Evolutionary conservation across 2,888 invertebrate genomes (phyloP).

Genomic region (Drosophila kanekoi): DNA sequence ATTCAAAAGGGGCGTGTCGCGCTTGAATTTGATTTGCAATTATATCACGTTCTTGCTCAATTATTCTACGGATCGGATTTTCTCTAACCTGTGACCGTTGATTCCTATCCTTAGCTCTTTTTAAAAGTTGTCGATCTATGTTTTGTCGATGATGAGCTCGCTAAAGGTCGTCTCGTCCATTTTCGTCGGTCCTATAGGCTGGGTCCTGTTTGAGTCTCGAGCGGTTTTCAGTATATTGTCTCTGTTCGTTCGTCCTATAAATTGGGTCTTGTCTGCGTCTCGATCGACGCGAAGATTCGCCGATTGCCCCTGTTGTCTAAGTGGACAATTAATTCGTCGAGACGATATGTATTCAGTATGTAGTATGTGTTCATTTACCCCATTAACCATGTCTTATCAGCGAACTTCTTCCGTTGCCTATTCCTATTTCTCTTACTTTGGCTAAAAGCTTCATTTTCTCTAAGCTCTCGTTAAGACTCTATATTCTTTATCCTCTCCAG

Average conservation of each 20-base stretch:
- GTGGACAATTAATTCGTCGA: neutral
- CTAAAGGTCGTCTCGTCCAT: neutral
- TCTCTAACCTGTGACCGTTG: neutral
- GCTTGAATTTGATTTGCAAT: constrained; percentile 1
- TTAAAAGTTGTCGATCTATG: neutral
- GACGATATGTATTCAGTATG: neutral
- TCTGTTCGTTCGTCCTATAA: no score
- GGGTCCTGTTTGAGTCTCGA: no score
- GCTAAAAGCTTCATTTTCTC: no score
- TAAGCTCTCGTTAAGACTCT: no score
- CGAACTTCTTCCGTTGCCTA: no score
- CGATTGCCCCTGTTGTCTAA: neutral
- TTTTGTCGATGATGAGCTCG: neutral
- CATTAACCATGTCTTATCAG: neutral
- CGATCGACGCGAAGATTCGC: no score
- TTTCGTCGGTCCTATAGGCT: no score
- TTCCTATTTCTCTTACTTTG: no score
- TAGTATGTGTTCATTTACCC: neutral
- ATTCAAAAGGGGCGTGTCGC: neutral
- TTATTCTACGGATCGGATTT: no score
- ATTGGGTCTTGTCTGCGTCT: neutral
- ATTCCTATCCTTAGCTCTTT: neutral
- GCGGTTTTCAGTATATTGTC: no score
- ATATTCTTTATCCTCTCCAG: neutral
- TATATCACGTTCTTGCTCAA: neutral